A percentile compares a stretch with the other conserved stretches of the same genome.
Evolutionary conservation across 2,888 invertebrate genomes (phyloP).

Genomic region (Aphidoletes aphidimyza): DNA sequence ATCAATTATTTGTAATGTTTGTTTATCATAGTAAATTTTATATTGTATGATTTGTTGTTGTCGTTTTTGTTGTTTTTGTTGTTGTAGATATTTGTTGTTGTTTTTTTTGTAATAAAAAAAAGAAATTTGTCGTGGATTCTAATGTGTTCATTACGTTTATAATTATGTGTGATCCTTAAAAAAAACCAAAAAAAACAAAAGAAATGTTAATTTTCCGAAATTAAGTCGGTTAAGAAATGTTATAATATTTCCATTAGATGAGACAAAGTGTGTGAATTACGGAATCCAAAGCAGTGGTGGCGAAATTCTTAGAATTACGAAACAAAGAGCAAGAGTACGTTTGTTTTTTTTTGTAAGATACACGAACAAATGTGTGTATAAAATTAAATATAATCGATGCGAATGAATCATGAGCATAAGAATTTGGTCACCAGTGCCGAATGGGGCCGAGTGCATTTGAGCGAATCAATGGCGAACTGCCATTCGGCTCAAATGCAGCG

Average conservation of each 20-base stretch:
- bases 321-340: too few species aligned
- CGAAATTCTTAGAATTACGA: background rate
- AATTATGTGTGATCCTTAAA: slow-evolving; percentile 48
- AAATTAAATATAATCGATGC: background rate
- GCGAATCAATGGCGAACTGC: background rate
- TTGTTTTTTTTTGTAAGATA: too few species aligned
- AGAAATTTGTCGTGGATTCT: slow-evolving; percentile 43
- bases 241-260: slow-evolving; percentile 48
- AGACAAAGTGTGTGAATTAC: slow-evolving; percentile 1
- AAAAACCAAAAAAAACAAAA: slow-evolving; percentile 31
- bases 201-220: slow-evolving; percentile 47
- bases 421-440: slow-evolving; percentile 20
- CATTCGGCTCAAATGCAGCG: background rate
- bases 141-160: slow-evolving; percentile 43
- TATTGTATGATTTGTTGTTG: slow-evolving; percentile 40
- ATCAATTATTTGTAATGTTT: slow-evolving; percentile 40
- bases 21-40: slow-evolving; percentile 24
- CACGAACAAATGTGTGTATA: background rate
- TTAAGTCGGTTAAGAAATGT: slow-evolving; percentile 45
- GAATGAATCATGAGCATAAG: background rate
- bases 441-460: slow-evolving; percentile 26
- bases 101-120: slow-evolving; percentile 15
- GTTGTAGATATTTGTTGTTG: slow-evolving; percentile 11
- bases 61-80: background rate
- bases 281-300: slow-evolving; percentile 7